Conservation (phyloP, 2,888 invertebrate genomes). For the Drosophila stalkeri region DNA sequence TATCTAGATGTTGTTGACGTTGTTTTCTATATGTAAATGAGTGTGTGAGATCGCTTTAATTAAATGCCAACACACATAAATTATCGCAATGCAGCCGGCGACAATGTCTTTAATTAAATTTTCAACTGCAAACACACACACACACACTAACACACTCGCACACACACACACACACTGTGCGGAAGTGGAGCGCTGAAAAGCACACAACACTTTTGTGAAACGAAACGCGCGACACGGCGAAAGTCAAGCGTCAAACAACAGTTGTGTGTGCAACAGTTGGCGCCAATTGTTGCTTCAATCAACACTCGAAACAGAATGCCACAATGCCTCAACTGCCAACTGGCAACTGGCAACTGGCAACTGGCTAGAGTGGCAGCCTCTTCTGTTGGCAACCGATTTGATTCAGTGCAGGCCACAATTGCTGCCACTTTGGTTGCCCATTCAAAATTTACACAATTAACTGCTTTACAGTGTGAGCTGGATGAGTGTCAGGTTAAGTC, state of each 20-base stretch:
- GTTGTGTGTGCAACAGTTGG: conserved; percentile 70
- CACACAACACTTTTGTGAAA: conserved; percentile 66
- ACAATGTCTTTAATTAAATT: conserved; percentile 74
- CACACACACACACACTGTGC: conserved; percentile 18
- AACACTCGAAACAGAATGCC: conserved; percentile 62
- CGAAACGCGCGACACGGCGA: conserved; percentile 53
- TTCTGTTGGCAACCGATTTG: conserved; percentile 35
- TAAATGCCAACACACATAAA: conserved; percentile 68
- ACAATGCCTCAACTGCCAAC: conserved; percentile 44
- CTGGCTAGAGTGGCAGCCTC: conserved; percentile 22
- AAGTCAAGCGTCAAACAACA: conserved; percentile 51
- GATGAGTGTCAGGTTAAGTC: conserved; percentile 22
- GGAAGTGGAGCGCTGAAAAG: conserved; percentile 64
- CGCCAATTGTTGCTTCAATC: conserved; percentile 79
- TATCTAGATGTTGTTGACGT: conserved; percentile 29
- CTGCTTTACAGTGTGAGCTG: conserved; percentile 16
- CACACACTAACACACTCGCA: conserved; percentile 8
- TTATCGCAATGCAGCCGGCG: conserved; percentile 59
- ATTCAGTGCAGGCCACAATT: conserved; percentile 53
- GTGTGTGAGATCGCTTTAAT: conserved; percentile 73
- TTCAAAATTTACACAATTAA: conserved; percentile 66
- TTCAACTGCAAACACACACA: conserved; percentile 26
- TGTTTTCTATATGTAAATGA: conserved; percentile 63
- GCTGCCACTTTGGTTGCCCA: conserved; percentile 57
- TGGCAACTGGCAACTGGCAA: conserved; percentile 6